Base-by-base conservation (phyloP, 2,113 vertebrate species). In the Pyrgilauda ruficollis region DNA sequence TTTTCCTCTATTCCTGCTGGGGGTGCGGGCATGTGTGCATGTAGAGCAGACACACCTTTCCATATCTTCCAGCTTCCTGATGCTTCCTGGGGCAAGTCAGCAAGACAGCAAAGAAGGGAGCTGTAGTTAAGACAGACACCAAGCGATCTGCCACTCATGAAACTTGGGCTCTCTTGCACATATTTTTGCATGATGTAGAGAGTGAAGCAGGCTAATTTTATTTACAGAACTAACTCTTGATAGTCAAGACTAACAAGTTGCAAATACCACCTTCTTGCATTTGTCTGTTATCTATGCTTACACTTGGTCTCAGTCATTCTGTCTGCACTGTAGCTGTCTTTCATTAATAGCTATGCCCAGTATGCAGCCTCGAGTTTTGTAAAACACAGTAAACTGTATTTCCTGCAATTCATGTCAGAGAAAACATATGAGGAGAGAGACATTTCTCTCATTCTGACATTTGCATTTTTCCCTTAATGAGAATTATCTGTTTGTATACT, bases 341-440 rank as follows among this genome's bases (percentile, higher is more conserved):
- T 75, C 52, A 23, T 41, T 82, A 64, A 67, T 39, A n/a, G 8
- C 17, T 68, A 15, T 83, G 18, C 9, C n/a, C n/a, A 56, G 10
- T 21, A 53, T 22, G 43, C 4, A 85, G 18, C 21, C 7, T 53
- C 0, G 0, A 56, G 56, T n/a, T 87, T 33, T 83, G 6, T 8
- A 83, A 88, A 95, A 77, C 30, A 43, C 2, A 10, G 37, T 69
- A 59, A 75, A 67, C 21, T 80, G 1, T 72, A 69, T 83, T 85
- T 90, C 46, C 41, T 90, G 26, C 24, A 10, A 52, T 84, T 85
- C 50, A 31, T 33, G 46, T 73, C 76, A 84, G 14, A 77, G 50
- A 56, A 95, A 88, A 77, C 4, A 5, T 30, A 79, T 12, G 37
- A 89, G 37, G 62, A 84, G 49, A 84, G 37, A 89, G 7, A 44